Conservation (phyloP, 2,113 vertebrate species). For the Oncorhynchus mykiss region DNA sequence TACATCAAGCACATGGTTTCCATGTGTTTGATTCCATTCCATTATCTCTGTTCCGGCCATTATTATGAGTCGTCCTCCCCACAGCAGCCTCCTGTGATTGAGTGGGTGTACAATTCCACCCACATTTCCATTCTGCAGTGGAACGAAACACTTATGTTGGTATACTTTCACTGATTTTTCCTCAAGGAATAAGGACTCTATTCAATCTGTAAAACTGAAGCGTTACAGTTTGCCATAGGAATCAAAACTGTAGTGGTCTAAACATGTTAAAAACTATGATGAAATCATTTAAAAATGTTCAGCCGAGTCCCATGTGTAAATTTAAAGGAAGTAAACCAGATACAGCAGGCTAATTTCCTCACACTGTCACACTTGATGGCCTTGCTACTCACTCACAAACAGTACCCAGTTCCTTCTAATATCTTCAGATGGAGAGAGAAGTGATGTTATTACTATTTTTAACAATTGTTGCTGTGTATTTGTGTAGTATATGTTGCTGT, state of each 20-base stretch:
- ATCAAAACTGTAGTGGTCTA: not conserved
- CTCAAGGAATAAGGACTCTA: not conserved
- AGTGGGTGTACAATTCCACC: not conserved
- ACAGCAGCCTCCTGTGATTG: too few species aligned
- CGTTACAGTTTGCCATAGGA: too few species aligned
- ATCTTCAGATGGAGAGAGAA: not conserved
- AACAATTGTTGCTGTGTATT: not conserved
- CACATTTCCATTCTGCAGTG: not conserved
- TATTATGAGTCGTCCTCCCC: too few species aligned
- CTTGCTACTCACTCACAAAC: not conserved
- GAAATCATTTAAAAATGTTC: too few species aligned
- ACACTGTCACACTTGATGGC: not conserved
- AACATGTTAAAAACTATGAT: not conserved
- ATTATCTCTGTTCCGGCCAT: too few species aligned
- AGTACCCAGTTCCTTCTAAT: not conserved
- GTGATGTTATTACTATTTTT: not conserved
- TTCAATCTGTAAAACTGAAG: not conserved
- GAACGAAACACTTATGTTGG: not conserved
- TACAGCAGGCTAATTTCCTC: conserved; percentile 2
- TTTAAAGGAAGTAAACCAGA: conserved; percentile 29
- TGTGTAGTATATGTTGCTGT: not conserved
- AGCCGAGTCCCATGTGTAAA: not conserved
- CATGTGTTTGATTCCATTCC: too few species aligned
- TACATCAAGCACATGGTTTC: too few species aligned
- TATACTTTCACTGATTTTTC: not conserved